These are phyloP conservation scores for Echinops telfairi DNA, from an alignment of 2,113 vertebrate genomes.

Conservation along the genomic window DNA sequence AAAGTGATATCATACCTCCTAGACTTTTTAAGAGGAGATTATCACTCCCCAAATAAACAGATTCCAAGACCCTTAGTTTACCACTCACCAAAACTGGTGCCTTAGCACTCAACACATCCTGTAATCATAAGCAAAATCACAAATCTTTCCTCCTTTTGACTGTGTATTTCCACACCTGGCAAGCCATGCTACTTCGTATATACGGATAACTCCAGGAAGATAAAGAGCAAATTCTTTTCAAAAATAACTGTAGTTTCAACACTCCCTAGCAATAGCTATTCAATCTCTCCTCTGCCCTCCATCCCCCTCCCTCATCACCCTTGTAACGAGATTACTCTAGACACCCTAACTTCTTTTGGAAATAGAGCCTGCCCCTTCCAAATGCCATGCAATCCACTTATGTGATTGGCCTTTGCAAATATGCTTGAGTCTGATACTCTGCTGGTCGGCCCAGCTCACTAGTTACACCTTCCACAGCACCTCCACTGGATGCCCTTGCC, in stretches of 20 bases:
- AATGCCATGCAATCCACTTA: not conserved
- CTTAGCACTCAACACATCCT: not conserved
- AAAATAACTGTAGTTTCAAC: not conserved
- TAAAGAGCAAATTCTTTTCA: not conserved
- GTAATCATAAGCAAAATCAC: not conserved
- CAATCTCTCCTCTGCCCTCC: not conserved
- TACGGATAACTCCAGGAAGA: not conserved
- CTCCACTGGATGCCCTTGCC: rapidly evolving
- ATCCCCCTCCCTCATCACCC: not conserved
- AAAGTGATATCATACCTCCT: too few species aligned
- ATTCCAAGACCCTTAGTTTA: not conserved
- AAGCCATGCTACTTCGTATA: not conserved
- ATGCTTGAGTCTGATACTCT: too few species aligned
- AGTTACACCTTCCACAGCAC: not conserved
- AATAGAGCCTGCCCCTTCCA: rapidly evolving
- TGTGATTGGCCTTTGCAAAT: too few species aligned
- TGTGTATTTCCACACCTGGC: not conserved
- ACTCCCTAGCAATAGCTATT: not conserved
- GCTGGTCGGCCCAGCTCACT: not conserved
- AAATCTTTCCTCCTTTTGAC: not conserved
- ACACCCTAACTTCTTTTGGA: too few species aligned
- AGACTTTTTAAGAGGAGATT: too few species aligned
- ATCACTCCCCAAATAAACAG: not conserved
- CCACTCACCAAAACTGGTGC: not conserved
- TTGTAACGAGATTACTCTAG: not conserved